Base-by-base conservation (phyloP, 2,888 invertebrate genomes). In the Odontomyia ornata region DNA sequence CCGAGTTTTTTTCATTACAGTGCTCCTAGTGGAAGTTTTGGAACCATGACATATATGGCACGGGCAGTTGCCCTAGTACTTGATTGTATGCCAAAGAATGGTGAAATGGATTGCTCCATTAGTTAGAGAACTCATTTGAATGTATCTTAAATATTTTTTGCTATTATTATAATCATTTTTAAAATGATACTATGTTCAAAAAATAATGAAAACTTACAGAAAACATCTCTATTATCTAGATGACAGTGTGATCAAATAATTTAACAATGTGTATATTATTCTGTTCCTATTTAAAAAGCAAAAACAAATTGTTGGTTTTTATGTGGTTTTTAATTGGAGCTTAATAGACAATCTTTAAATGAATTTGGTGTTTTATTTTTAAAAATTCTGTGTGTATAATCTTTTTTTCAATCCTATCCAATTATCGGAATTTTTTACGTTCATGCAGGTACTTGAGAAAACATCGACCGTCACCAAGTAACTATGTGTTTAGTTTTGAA, bases 41-140 rank as follows among this genome's bases (percentile, higher is more conserved):
- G 99, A 79, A 98, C 98, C 67, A 98, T 99, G 95, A 97, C 98
- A 0, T 99, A 99, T 84, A 90, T 99, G 82, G 94, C 96, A 56
- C 90, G 95, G 81, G 94, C 95, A 2, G 92, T 94, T 1, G 94
- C 95, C 56, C 89, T 90, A 0, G 89, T 93, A 57, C 88, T 95
- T 27, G 92, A 93, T 82, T 91, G 92, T 83, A 88, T 94, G 82
- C 95, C 95, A 9, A 91, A 91, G 81, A 91, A 93, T 80, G 92
- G 92, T 15, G 93, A 94, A 82, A 88, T 95, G 79, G 95, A 96
- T 84, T 96, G 96, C 85, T 90, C 92, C 80, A 92, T 95, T 82
- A 90, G 90, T 80, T 92, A 89, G 60, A 73, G 11, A 18, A 36
- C 1, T 36, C 15, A 21, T 69, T 13, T 36, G 25, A 23, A 47